phyloP scores from a whole-genome alignment of 64 coral and sea anemone species.

The Montipora capricornis region DNA sequence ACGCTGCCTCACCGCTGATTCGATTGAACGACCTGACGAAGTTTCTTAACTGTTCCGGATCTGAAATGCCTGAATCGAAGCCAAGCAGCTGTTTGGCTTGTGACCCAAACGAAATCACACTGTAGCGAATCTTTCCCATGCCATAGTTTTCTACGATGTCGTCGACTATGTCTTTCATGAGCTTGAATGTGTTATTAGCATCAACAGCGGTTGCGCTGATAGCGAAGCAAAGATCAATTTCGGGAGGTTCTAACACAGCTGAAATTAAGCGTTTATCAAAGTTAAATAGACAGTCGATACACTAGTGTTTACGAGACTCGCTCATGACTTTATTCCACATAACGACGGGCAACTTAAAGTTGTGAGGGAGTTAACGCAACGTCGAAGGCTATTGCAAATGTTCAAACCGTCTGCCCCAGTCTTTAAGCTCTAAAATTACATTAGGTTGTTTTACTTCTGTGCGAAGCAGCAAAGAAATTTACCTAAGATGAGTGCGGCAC shows the following conservation, averaged over 20 bases:
- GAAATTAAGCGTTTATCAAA: neutral
- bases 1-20: slow-evolving; percentile 38
- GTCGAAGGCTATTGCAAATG: too few species aligned
- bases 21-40: neutral
- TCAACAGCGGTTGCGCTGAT: slow-evolving; percentile 71
- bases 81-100: neutral
- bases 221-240: slow-evolving; percentile 78
- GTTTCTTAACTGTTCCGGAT: neutral
- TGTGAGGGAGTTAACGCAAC: too few species aligned
- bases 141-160: slow-evolving; percentile 72
- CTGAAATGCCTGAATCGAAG: neutral
- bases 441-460: too few species aligned
- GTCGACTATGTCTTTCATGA: slow-evolving; percentile 70
- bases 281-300: neutral
- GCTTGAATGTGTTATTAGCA: slow-evolving; percentile 54
- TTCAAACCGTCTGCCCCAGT: too few species aligned
- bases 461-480: too few species aligned
- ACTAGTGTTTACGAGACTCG: neutral
- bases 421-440: too few species aligned
- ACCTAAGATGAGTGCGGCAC: too few species aligned
- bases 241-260: slow-evolving; percentile 44
- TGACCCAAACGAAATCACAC: slow-evolving; percentile 80
- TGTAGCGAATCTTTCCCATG: slow-evolving; percentile 62
- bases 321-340: neutral
- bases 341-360: too few species aligned